Percentiles rank a stretch among this genome's conserved stretches.
Evolutionary conservation across 1,140 invertebrate species (phyloP).

Genomic region (Mylabris phalerata): DNA sequence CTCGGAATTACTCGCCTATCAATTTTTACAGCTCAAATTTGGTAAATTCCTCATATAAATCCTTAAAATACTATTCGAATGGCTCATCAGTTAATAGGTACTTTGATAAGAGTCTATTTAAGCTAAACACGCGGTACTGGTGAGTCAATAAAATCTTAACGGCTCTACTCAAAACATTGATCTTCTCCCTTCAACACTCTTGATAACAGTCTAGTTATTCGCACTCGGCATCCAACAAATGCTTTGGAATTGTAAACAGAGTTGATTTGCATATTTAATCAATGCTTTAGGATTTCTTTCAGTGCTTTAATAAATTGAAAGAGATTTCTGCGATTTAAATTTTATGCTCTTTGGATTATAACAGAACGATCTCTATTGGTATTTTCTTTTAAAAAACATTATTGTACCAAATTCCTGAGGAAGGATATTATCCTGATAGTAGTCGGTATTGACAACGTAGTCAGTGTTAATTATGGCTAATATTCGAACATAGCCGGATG

Average conservation of each 20-base stretch:
- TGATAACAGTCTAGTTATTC: conserved; percentile 26
- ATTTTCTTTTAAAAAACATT: no score
- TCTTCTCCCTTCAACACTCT: conserved; percentile 9
- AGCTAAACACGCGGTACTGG: background rate
- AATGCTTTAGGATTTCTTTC: conserved; percentile 18
- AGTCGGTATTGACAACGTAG: conserved; percentile 25
- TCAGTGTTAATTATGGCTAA: conserved; percentile 31
- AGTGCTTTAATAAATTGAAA: conserved; percentile 23
- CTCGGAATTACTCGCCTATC: no score
- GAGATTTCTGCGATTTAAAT: conserved; percentile 18
- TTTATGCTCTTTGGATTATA: conserved; percentile 1
- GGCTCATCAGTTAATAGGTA: no score
- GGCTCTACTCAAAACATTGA: conserved; percentile 2
- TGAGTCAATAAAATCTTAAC: conserved; percentile 10
- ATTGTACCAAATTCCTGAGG: background rate
- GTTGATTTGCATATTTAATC: conserved; percentile 27
- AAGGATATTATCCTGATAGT: conserved; percentile 28
- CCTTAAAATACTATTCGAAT: no score
- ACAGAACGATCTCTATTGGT: background rate
- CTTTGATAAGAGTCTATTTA: no score
- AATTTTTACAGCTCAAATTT: no score
- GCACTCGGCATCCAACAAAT: conserved; percentile 20
- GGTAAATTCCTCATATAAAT: no score
- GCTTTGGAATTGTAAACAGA: conserved; percentile 24
- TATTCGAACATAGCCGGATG: conserved; percentile 25